Base-by-base conservation (phyloP, 1,140 invertebrate species). In the Dinoponera quadriceps region DNA sequence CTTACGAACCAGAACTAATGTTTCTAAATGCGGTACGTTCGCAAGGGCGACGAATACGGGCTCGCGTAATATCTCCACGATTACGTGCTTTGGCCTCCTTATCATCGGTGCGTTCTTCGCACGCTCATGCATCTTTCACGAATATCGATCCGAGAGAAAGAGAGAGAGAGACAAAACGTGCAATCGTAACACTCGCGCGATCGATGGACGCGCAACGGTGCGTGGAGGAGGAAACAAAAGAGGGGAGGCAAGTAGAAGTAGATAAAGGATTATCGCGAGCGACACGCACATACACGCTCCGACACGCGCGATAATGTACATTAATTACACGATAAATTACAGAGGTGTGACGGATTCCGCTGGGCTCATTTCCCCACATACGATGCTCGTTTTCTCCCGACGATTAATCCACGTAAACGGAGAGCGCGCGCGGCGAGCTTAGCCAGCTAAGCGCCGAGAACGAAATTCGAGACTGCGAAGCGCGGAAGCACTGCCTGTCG, bases 61-160 rank as follows among this genome's bases (percentile, higher is more conserved):
- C 3, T 9, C 38, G 7, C 38, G 38, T 11, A n/a, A n/a, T n/a
- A n/a, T 44, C 38, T 44, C 11, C 33, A 7, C 33, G 33, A 33
- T 33, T 33, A 33, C 33, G 33, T 7, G 33, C n/a, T 2, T 3
- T 33, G 38, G 9, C 38, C 38, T 44, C 38, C 38, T 44, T 9
- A 11, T 44, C 9, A 44, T 44, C 38, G 3, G 9, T 44, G 38
- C 9, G 38, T 44, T 44, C 38, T 9, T 65, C 65, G 48, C n/a
- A 27, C 20, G 29, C 38, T 68, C 29, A 44, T 78, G 29, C 16
- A 68, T 55, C 33, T 78, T 78, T 78, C 33, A 78, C 13, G 75
- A 57, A 11, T 9, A 78, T 78, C 18, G 75, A 78, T 78, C 51
- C 49, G 13, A 54, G 27, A n/a, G n/a, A n/a, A n/a, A n/a, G n/a